phyloP scores from a whole-genome alignment of 2,113 vertebrate genomes.

The Daboia siamensis region DNA sequence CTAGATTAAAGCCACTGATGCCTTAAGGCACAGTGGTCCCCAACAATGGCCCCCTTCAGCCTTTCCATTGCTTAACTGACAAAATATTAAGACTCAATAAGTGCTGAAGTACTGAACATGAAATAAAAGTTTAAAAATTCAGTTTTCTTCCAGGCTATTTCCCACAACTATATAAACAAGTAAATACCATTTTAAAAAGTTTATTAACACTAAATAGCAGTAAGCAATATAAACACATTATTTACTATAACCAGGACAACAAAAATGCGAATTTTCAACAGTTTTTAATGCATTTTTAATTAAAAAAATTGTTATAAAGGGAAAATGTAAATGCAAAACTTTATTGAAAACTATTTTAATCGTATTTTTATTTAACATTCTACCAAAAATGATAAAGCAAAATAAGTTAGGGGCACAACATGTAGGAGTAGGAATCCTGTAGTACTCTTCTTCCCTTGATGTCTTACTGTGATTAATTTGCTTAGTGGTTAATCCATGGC shows the following conservation, averaged over 20 bases:
- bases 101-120: not conserved
- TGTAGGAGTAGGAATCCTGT: not conserved
- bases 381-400: not conserved
- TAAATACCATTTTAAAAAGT: not conserved
- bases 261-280: not conserved
- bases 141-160: not conserved
- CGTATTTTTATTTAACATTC: not conserved
- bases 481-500: not conserved
- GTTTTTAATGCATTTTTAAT: not conserved
- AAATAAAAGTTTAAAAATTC: not conserved
- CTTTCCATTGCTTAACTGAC: not conserved
- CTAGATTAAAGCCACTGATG: not conserved
- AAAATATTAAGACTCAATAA: not conserved
- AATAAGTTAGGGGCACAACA: not conserved
- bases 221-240: not conserved
- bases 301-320: not conserved
- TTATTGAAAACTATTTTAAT: not conserved
- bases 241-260: not conserved
- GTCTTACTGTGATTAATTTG: not conserved
- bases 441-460: not conserved
- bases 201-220: not conserved
- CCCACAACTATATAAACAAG: not conserved
- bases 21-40: not conserved
- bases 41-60: not conserved
- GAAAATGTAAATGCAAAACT: not conserved